Base-by-base conservation (phyloP, 2,888 invertebrate species). In the Tiphia femorata region DNA sequence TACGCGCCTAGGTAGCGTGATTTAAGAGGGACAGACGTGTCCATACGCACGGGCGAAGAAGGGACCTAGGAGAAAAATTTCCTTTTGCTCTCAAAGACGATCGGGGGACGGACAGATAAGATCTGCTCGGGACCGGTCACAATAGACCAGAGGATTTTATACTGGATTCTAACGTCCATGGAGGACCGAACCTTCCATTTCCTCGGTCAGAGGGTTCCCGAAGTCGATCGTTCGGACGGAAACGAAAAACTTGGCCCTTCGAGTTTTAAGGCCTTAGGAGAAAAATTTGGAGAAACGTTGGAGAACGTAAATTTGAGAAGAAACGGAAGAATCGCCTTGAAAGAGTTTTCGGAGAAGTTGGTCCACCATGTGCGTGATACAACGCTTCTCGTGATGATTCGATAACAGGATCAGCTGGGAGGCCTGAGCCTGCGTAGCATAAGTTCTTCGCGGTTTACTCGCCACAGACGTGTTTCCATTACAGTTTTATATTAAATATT, bases 21-120 rank as follows among this genome's bases (percentile, higher is more conserved):
- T 76, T 76, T 76, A 76, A 67, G 75, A 76, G 64, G 58, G 62
- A 59, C 62, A 56, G 50, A 63, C 62, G 64, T 59, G 67, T 64
- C 64, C 62, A 61, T 67, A 49, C 46, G 64, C 53, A 47, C 41
- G 23, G 33, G 43, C 44, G 56, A 37, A 17, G 14, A 17, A 37
- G 17, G 17, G 19, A 37, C 3, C 5, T 3, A 37, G 46, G 29
- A 35, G 21, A 43, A 30, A 50, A 52, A 43, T 55, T 56, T 62
- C 60, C 50, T 58, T 48, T 33, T 37, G 47, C 49, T 44, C 41
- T 57, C 64, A 57, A 60, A 67, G 46, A 48, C 44, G 55, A 55
- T 62, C 50, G 47, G 52, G 41, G 42, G 49, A 44, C 52, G 33
- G 38, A 30, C 42, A 52, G 72, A 72, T 72, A 70, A 68, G 62